A percentile compares a stretch with the other conserved stretches of the same genome.
These are phyloP conservation scores for Psittacula cyanocephala DNA, from an alignment of 2,113 vertebrate genomes.

Conservation along the genomic window DNA sequence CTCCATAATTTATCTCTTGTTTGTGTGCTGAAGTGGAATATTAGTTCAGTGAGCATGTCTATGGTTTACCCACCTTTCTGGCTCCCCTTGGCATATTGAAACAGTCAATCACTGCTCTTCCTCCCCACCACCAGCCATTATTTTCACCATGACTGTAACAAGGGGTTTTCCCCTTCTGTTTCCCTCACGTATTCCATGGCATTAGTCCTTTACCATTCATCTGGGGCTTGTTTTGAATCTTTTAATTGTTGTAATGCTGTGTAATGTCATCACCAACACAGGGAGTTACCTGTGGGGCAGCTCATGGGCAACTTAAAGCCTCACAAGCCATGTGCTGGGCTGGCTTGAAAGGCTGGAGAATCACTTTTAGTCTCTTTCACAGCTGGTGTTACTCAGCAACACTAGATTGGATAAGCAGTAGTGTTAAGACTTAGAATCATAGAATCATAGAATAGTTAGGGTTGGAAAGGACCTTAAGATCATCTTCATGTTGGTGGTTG, in stretches of 20 bases:
- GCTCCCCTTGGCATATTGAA: background rate
- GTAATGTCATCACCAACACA: background rate
- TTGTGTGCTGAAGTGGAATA: background rate
- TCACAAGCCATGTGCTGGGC: background rate
- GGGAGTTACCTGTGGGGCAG: background rate
- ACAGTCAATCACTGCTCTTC: background rate
- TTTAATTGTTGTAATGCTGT: accelerated
- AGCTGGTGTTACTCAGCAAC: background rate
- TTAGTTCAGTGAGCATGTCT: background rate
- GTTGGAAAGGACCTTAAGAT: too few relatives aligned
- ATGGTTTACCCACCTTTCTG: background rate
- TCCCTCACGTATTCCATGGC: accelerated
- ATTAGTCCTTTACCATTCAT: background rate
- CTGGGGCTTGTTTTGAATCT: background rate
- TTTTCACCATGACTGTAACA: background rate
- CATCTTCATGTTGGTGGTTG: background rate
- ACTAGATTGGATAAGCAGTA: background rate
- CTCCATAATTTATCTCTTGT: background rate
- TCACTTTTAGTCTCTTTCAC: background rate
- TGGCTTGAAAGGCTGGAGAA: background rate
- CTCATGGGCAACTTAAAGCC: accelerated
- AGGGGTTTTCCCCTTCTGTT: background rate
- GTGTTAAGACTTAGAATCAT: background rate
- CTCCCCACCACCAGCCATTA: background rate
- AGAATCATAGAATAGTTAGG: too few relatives aligned